Conservation (phyloP, 2,888 invertebrate genomes). For the Calameuta filiformis region DNA sequence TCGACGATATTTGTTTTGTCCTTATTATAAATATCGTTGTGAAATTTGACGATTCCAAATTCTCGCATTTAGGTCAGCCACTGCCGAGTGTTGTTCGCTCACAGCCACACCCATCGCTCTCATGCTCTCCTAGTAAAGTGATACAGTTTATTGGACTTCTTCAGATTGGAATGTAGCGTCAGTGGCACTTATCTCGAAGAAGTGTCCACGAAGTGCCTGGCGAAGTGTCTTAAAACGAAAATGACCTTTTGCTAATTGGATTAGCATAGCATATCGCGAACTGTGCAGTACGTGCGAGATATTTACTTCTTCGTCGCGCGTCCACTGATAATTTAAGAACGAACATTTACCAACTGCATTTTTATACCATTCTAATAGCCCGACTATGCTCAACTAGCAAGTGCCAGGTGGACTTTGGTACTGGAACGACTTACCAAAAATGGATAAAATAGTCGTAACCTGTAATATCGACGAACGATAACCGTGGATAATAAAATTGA, state of each 20-base stretch:
- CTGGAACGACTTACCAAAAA: neutral
- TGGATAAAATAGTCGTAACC: neutral
- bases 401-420: conserved; percentile 33
- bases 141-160: conserved; percentile 65
- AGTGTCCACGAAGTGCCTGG: neutral
- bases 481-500: neutral
- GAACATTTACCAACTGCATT: conserved; percentile 45
- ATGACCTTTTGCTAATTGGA: neutral
- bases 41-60: neutral
- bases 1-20: neutral
- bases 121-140: conserved; percentile 58
- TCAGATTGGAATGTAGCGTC: conserved; percentile 56
- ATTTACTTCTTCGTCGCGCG: conserved; percentile 1
- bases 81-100: neutral
- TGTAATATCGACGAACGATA: neutral
- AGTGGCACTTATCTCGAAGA: conserved; percentile 41
- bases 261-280: neutral
- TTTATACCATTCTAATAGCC: conserved; percentile 48
- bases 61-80: conserved; percentile 1
- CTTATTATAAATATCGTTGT: neutral
- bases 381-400: conserved; percentile 53
- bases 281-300: conserved; percentile 5
- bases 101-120: conserved; percentile 20
- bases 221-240: conserved; percentile 3
- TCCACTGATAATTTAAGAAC: neutral